Evolutionary conservation across 64 coral and sea anemone genomes (phyloP).

Genomic region (Cladopsammia gracilis): DNA sequence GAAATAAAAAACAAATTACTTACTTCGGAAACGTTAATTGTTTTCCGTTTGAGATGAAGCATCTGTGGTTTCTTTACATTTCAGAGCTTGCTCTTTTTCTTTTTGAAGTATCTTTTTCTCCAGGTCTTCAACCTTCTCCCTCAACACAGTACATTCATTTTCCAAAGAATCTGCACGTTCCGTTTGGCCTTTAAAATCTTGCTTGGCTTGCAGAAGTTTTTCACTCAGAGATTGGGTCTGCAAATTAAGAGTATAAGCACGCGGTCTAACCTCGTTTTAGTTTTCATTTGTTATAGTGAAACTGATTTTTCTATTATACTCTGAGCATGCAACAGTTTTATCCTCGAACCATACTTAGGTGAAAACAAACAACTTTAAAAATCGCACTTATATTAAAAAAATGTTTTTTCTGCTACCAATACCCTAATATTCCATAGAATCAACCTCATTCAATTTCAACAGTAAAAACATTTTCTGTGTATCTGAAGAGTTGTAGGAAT

Average conservation of each 20-base stretch:
- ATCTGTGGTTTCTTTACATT: neutral
- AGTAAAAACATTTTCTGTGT: too few relatives aligned
- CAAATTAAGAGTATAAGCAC: neutral
- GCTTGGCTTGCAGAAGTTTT: neutral
- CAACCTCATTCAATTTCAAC: too few relatives aligned
- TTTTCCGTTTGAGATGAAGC: conserved; percentile 10
- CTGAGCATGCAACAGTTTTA: too few relatives aligned
- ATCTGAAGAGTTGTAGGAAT: too few relatives aligned
- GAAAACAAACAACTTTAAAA: too few relatives aligned
- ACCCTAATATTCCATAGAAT: too few relatives aligned
- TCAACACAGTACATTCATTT: neutral
- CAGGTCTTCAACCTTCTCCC: neutral
- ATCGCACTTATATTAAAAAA: too few relatives aligned
- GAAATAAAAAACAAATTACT: neutral
- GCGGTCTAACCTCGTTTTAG: too few relatives aligned
- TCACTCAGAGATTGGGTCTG: conserved; percentile 3
- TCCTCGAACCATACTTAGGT: too few relatives aligned
- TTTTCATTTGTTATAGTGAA: too few relatives aligned
- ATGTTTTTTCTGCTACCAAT: too few relatives aligned
- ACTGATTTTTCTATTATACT: too few relatives aligned
- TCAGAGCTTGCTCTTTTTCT: neutral
- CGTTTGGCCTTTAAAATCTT: neutral
- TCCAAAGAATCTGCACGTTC: neutral
- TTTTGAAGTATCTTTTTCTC: neutral
- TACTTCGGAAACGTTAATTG: neutral